A percentile compares a stretch with the other conserved stretches of the same genome.
Evolutionary conservation across 92 coral and sea anemone species (phyloP).

Genomic region (Siderastrea radians): DNA sequence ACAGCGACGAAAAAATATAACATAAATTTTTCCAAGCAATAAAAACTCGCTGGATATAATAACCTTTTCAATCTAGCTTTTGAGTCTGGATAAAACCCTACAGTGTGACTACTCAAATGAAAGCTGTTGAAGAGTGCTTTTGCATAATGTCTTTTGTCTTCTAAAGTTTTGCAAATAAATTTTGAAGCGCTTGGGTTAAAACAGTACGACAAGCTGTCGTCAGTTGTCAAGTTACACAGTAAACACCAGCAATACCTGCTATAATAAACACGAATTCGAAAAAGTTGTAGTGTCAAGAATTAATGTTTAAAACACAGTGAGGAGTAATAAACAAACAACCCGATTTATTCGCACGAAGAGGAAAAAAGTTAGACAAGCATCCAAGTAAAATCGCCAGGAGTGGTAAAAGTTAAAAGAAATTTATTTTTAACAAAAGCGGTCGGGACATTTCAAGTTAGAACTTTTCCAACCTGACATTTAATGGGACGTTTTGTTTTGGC

Average conservation of each 20-base stretch:
- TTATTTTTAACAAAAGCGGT: not conserved
- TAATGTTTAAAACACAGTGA: not conserved
- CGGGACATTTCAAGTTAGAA: not conserved
- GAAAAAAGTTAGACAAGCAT: not conserved
- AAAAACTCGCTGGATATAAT: no score
- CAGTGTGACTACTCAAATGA: no score
- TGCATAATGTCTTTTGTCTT: no score
- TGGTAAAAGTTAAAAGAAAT: not conserved
- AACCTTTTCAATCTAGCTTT: no score
- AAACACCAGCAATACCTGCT: not conserved
- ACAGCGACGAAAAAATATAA: no score
- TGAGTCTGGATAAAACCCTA: no score
- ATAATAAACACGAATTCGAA: not conserved
- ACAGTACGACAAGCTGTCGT: no score
- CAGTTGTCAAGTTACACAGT: not conserved
- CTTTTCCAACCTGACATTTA: not conserved
- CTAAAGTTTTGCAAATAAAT: no score
- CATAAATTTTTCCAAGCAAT: no score
- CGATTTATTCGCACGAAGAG: not conserved
- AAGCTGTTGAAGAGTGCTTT: no score
- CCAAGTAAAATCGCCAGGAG: not conserved
- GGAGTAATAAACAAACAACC: not conserved
- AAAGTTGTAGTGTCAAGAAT: not conserved
- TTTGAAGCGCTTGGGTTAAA: no score
- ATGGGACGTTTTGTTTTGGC: not conserved